These are phyloP conservation scores for Clostera curtula DNA, from an alignment of 2,888 invertebrate genomes.

Conservation along the genomic window DNA sequence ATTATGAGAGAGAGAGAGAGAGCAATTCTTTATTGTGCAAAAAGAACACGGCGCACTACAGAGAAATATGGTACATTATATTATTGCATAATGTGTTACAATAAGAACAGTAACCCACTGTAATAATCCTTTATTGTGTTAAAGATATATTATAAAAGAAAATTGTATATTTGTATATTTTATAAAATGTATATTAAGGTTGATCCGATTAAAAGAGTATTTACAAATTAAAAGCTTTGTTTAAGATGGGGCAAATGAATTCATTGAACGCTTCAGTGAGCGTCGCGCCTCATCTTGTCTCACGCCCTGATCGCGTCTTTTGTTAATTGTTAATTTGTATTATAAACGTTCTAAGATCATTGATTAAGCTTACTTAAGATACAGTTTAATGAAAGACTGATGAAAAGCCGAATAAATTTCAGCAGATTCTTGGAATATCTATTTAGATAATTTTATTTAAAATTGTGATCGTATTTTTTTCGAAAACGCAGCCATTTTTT, in stretches of 20 bases:
- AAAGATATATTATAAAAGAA: too few species aligned
- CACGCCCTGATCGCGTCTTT: constrained; percentile 35
- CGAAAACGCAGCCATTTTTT: too few species aligned
- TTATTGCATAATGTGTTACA: too few species aligned
- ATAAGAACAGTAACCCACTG: too few species aligned
- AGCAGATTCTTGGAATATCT: neutral
- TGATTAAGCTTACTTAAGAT: constrained; percentile 16
- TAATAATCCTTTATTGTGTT: too few species aligned
- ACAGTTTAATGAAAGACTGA: constrained; percentile 3
- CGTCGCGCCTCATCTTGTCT: constrained; percentile 42
- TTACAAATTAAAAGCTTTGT: constrained; percentile 11
- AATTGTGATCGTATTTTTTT: too few species aligned
- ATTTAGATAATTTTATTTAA: neutral
- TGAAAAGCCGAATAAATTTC: constrained; percentile 1
- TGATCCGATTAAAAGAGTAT: constrained; percentile 20
- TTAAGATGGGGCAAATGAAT: constrained; percentile 40
- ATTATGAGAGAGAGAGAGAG: too few species aligned
- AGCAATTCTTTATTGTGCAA: too few species aligned
- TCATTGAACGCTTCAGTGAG: constrained; percentile 28
- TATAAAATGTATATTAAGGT: constrained; percentile 5
- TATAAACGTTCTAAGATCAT: constrained; percentile 25
- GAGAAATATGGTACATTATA: too few species aligned
- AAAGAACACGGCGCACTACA: too few species aligned
- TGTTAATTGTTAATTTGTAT: constrained; percentile 52
- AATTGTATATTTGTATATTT: too few species aligned